These are phyloP conservation scores for Hyperoplus immaculatus DNA, from an alignment of 2,797 vertebrate species.

Conservation along the genomic window DNA sequence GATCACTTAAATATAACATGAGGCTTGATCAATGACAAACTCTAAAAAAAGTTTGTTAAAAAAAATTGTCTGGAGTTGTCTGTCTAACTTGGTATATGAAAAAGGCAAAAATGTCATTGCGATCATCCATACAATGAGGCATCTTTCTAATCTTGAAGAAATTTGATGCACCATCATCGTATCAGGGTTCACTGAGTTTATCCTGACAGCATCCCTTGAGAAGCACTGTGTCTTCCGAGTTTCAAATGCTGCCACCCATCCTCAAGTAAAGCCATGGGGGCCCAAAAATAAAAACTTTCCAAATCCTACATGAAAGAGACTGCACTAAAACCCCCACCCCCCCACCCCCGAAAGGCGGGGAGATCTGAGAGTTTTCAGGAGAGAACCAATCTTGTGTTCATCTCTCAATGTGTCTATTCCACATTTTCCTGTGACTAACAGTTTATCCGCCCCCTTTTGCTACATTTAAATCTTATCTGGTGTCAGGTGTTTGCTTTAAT, in stretches of 20 bases:
- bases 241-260: slow-evolving; percentile 53
- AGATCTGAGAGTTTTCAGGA: slow-evolving; percentile 61
- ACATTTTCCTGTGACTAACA: slow-evolving; percentile 63
- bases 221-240: slow-evolving; percentile 36
- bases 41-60: too few relatives aligned
- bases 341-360: slow-evolving; percentile 31
- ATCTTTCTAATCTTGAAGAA: background rate
- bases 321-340: slow-evolving; percentile 38
- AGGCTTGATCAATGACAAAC: too few relatives aligned
- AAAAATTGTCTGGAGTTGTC: too few relatives aligned
- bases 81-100: too few relatives aligned
- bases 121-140: background rate
- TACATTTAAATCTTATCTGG: slow-evolving; percentile 71
- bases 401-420: slow-evolving; percentile 63
- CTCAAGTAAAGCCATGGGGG: slow-evolving; percentile 55
- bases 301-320: slow-evolving; percentile 70
- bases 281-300: slow-evolving; percentile 38
- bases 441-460: slow-evolving; percentile 55
- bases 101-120: too few relatives aligned
- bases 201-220: slow-evolving; percentile 35
- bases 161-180: background rate
- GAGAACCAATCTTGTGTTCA: slow-evolving; percentile 59
- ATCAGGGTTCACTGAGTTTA: slow-evolving; percentile 30
- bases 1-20: too few relatives aligned
- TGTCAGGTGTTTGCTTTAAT: slow-evolving; percentile 66